A percentile compares a stretch with the other conserved stretches of the same genome.
These are phyloP conservation scores for Volucella bombylans DNA, from an alignment of 2,888 invertebrate genomes.

Conservation along the genomic window DNA sequence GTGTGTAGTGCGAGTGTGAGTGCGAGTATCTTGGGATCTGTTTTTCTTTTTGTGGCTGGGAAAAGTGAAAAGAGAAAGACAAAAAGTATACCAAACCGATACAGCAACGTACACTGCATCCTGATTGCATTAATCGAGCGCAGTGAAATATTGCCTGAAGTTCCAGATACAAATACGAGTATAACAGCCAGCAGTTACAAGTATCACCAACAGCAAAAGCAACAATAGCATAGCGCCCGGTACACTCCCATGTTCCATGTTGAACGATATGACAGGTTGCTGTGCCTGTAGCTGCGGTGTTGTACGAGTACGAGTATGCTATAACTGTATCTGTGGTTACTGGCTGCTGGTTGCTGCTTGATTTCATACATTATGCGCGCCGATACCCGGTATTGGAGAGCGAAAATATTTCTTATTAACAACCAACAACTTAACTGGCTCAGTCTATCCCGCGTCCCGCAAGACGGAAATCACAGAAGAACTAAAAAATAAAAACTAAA, in stretches of 20 bases:
- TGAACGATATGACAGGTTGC: conserved; percentile 61
- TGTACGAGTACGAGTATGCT: no score
- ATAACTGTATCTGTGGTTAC: no score
- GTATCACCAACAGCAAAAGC: not conserved
- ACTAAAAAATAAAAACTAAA: conserved; percentile 5
- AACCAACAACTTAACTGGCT: not conserved
- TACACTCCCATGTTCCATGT: conserved; percentile 47
- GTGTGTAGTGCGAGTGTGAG: no score
- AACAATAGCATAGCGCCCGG: not conserved
- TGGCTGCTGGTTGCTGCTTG: conserved; percentile 1
- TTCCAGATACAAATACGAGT: conserved; percentile 30
- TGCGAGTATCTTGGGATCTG: not conserved
- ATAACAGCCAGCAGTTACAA: not conserved
- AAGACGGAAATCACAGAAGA: conserved; percentile 21
- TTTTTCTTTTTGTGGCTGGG: conserved; percentile 30
- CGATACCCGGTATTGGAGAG: conserved; percentile 33
- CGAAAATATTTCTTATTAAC: conserved; percentile 46
- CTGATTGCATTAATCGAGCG: conserved; percentile 59
- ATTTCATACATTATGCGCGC: conserved; percentile 28
- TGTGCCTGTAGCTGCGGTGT: conserved; percentile 9
- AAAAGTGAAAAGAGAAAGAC: conserved; percentile 70
- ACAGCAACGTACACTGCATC: conserved; percentile 51
- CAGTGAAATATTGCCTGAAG: conserved; percentile 39
- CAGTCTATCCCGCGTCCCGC: not conserved
- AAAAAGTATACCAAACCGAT: conserved; percentile 48